Percentiles rank a stretch among this genome's conserved stretches.
Conservation (phyloP, 2,797 vertebrate genomes). For the Muraenolepis orangiensis region DNA sequence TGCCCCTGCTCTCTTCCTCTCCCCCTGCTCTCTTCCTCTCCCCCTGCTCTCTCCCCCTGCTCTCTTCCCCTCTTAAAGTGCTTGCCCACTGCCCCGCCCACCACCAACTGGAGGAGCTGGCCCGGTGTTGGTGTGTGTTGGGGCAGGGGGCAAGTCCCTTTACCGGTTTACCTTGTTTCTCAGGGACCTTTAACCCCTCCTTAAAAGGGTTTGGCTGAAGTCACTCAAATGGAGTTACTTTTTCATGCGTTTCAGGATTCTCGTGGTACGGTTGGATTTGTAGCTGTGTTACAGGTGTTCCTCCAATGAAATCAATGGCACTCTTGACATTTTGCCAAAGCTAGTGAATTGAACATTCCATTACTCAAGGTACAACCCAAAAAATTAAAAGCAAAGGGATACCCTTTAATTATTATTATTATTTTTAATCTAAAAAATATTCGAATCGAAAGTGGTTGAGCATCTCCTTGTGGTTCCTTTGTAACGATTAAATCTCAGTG, state of each 20-base stretch:
- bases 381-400: neutral
- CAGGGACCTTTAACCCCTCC: neutral
- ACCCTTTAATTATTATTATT: neutral
- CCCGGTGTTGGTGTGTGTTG: neutral
- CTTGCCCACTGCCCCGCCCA: neutral
- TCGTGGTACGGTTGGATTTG: neutral
- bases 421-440: neutral
- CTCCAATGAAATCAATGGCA: neutral
- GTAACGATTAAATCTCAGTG: neutral
- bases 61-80: neutral
- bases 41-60: too few relatives aligned
- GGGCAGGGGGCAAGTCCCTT: neutral
- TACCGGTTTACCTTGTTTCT: neutral
- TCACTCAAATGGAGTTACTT: constrained; percentile 1
- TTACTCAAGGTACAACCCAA: neutral
- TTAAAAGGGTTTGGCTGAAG: neutral
- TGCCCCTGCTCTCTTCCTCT: neutral
- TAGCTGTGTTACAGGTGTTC: neutral
- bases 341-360: constrained; percentile 38
- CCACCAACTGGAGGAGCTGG: too few relatives aligned
- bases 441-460: too few relatives aligned
- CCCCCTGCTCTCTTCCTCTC: too few relatives aligned
- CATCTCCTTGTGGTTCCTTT: constrained; percentile 9
- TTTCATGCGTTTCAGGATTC: neutral
- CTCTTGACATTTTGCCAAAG: neutral